Base-by-base conservation (phyloP, 2,797 vertebrate species). In the Sebastiscus tertius region DNA sequence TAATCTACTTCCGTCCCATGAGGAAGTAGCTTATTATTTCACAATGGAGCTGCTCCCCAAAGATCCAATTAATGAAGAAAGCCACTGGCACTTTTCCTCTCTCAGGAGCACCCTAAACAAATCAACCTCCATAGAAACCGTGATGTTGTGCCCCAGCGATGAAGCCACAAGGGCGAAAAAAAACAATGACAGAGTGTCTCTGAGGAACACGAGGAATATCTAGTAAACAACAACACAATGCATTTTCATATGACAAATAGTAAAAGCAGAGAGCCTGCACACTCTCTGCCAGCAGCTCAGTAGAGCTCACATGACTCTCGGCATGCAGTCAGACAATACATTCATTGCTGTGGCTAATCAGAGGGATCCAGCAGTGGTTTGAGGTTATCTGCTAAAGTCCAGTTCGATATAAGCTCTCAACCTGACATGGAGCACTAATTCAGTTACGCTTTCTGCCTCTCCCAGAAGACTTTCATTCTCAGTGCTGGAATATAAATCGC, bases 51-150 rank as follows among this genome's bases (percentile, higher is more conserved):
- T 71, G 34, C 82, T 89, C 88, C 89, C 91, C 74, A 80, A 89
- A 92, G 87, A 92, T 92, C 89, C 76, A 87, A 92, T 93, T 93
- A 92, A 93, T 90, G 82, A 90, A 72, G 85, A 85, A 71, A 87
- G 79, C 86, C 86, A 66, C 62, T 56, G 80, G 75, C 82, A 63
- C 83, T 86, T 81, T 33, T 64, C 52, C 61, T 88, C 77, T 49
- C 61, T 83, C 84, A 72, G 55, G 54, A 77, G 79, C 58, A 74
- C 75, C 27, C 69, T 88, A 88, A 92, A 89, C 87, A 92, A 90
- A 92, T 92, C 87, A 88, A 73, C 74, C 70, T 71, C 89, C 81
- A 90, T 77, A 80, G 87, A 87, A 92, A 93, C 89, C 4, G 4
- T 24, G 9, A 49, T 69, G 65, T 69, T 83, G 69, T 77, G 84